Percentiles rank a stretch among this genome's conserved stretches.
Evolutionary conservation across 1,140 invertebrate genomes (phyloP).

Genomic region (Drosophila azteca): DNA sequence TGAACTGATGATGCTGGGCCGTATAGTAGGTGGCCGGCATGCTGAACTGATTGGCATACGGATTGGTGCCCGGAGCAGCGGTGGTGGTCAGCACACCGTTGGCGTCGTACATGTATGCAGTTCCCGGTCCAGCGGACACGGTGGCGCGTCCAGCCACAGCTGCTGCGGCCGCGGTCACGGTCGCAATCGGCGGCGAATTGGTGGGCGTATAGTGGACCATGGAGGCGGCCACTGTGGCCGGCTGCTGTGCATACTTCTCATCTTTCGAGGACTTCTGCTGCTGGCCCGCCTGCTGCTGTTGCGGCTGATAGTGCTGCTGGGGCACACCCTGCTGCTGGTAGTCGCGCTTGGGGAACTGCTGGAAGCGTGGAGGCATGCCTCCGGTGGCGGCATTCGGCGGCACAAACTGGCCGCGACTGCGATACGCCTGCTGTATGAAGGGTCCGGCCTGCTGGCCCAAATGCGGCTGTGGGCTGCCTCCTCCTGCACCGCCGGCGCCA

Average conservation of each 20-base stretch:
- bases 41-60: slow-evolving; percentile 78
- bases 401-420: slow-evolving; percentile 71
- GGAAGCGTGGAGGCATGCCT: slow-evolving; percentile 77
- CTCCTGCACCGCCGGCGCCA: slow-evolving; percentile 44
- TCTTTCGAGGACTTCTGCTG: slow-evolving; percentile 42
- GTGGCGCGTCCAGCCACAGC: slow-evolving; percentile 55
- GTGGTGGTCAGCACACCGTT: slow-evolving; percentile 72
- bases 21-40: slow-evolving; percentile 74
- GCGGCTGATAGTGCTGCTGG: slow-evolving; percentile 50
- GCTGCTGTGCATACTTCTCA: slow-evolving; percentile 41
- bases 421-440: slow-evolving; percentile 66
- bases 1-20: slow-evolving; percentile 73
- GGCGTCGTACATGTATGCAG: slow-evolving; percentile 78
- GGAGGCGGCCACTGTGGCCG: slow-evolving; percentile 48
- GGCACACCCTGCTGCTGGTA: slow-evolving; percentile 63
- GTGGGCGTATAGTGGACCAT: slow-evolving; percentile 72
- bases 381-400: slow-evolving; percentile 67
- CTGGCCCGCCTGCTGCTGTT: slow-evolving; percentile 35
- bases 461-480: slow-evolving; percentile 61
- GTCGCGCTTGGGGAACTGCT: slow-evolving; percentile 77
- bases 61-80: slow-evolving; percentile 71
- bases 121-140: slow-evolving; percentile 52
- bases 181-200: slow-evolving; percentile 77
- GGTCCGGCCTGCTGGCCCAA: slow-evolving; percentile 66
- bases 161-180: slow-evolving; percentile 63